These are phyloP conservation scores for Andrena minutula DNA, from an alignment of 2,888 invertebrate species.

Conservation along the genomic window DNA sequence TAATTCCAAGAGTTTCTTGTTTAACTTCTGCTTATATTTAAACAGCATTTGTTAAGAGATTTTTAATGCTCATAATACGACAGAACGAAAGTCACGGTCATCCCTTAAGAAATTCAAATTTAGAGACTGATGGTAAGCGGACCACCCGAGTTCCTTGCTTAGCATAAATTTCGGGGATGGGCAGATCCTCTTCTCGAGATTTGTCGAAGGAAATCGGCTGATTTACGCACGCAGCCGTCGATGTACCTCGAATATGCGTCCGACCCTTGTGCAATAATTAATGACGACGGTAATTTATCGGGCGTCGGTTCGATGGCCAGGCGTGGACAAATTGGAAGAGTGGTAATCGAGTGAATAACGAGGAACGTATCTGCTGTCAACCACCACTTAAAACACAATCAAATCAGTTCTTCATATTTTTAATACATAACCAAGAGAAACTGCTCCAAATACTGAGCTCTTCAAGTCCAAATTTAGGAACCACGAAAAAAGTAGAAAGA, in stretches of 20 bases:
- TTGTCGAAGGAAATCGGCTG: constrained; percentile 56
- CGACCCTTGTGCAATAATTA: constrained; percentile 42
- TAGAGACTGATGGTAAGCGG: constrained; percentile 42
- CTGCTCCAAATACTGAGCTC: too few species aligned
- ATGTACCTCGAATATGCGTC: constrained; percentile 19
- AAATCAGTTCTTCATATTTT: background rate
- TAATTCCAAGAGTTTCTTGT: too few species aligned
- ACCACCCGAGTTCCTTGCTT: constrained; percentile 60
- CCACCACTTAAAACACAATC: background rate
- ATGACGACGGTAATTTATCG: constrained; percentile 28
- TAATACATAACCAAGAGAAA: too few species aligned
- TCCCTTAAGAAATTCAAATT: constrained; percentile 58
- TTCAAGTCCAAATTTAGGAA: too few species aligned
- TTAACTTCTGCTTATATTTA: too few species aligned
- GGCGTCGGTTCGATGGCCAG: constrained; percentile 5
- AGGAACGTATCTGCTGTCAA: background rate
- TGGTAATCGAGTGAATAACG: background rate
- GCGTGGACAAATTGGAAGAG: constrained; percentile 42
- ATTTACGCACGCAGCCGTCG: constrained; percentile 48
- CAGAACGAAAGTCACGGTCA: constrained; percentile 47
- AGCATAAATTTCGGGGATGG: constrained; percentile 62
- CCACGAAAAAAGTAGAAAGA: background rate
- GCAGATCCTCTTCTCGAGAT: constrained; percentile 39
- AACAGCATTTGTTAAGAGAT: background rate
- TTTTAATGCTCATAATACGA: constrained; percentile 10